Base-by-base conservation (phyloP, 2,113 vertebrate species). In the Leptodactylus fuscus region DNA sequence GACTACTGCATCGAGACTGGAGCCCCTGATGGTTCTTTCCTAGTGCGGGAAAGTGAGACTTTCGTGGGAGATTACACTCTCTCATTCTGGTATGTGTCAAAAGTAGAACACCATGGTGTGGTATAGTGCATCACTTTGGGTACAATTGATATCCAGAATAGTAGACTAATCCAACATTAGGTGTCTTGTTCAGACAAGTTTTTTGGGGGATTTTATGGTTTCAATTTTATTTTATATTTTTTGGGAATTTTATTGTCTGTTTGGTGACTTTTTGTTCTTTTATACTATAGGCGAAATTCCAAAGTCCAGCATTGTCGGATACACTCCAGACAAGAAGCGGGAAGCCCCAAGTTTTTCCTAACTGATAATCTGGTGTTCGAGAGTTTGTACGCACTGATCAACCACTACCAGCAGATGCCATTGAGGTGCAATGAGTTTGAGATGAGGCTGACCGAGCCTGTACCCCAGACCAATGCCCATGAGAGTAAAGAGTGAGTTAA, bases 321-420 rank as follows among this genome's bases (percentile, higher is more conserved):
- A 89, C 98, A 99, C 92, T 99, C 98, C 0, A 95, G 97, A 13
- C 98, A 99, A 91, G 98, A 99, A 20, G 97, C 97, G 0, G 97
- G 97, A 77, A 97, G 96, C 90, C 97, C 97, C 83, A 99, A 99
- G 92, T 99, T 99, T 95, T 99, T 97, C 94, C 92, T 99, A 91
- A 99, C 98, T 0, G 98, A 99, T 94, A 99, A 99, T 94, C 95
- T 99, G 76, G 97, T 99, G 88, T 99, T 99, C 0, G 97, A 99
- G 91, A 97, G 97, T 0, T 97, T 99, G 81, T 99, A 98, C 58
- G 96, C 97, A 82, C 96, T 99, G 90, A 99, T 99, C 92, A 98
- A 93, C 3, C 98, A 99, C 92, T 99, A 99, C 93, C 98, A 99
- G 94, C 96, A 97, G 91, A 97, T 99, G 89, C 97, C 98, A 0